These are phyloP conservation scores for Oryctes rhinoceros DNA, from an alignment of 1,140 invertebrate species.

Conservation along the genomic window DNA sequence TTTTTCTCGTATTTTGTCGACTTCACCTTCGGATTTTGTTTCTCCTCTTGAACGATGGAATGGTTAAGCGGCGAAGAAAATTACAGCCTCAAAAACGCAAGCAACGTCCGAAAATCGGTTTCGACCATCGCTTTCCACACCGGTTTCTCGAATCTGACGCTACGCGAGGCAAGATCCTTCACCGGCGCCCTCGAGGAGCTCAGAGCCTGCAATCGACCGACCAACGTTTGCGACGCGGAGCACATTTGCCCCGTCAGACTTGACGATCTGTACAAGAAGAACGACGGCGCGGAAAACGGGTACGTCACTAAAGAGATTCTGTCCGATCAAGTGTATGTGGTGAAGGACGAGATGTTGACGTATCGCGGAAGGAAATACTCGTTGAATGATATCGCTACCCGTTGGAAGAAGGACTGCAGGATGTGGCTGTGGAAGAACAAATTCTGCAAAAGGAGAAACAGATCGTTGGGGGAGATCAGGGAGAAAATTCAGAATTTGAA, in stretches of 20 bases:
- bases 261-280: background rate
- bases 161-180: slow-evolving; percentile 63
- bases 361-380: slow-evolving; percentile 60
- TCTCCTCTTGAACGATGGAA: background rate
- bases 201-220: background rate
- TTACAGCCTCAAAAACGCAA: background rate
- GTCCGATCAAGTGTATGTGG: slow-evolving; percentile 48
- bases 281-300: slow-evolving; percentile 41
- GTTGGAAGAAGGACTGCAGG: slow-evolving; percentile 73
- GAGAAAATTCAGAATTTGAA: slow-evolving; percentile 43
- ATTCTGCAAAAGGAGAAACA: slow-evolving; percentile 52
- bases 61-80: slow-evolving; percentile 7
- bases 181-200: slow-evolving; percentile 62
- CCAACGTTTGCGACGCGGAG: background rate
- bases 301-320: slow-evolving; percentile 46
- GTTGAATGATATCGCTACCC: slow-evolving; percentile 62
- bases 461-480: slow-evolving; percentile 54
- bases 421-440: slow-evolving; percentile 71
- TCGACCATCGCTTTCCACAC: slow-evolving; percentile 47
- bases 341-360: slow-evolving; percentile 51
- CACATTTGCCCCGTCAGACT: background rate
- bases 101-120: slow-evolving; percentile 42
- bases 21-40: background rate
- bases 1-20: background rate
- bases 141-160: slow-evolving; percentile 41